A percentile compares a stretch with the other conserved stretches of the same genome.
These are phyloP conservation scores for Amazona vittata DNA, from an alignment of 2,113 vertebrate genomes.

Conservation along the genomic window DNA sequence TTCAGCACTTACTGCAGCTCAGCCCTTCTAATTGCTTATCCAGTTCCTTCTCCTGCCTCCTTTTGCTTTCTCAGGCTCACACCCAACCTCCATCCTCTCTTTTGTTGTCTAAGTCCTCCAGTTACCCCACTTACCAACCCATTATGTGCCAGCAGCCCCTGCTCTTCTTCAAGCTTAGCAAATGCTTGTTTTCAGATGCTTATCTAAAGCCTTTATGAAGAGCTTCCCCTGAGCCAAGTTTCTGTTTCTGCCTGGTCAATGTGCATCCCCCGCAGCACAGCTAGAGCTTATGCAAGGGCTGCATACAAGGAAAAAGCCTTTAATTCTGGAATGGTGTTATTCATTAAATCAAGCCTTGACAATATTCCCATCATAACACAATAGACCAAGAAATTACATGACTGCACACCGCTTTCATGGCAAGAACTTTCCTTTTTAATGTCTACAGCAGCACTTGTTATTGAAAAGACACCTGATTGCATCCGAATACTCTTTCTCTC, in stretches of 20 bases:
- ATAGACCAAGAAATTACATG: not conserved
- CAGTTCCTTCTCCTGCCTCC: not conserved
- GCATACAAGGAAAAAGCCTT: not conserved
- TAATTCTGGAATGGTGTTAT: not conserved
- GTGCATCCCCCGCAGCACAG: not conserved
- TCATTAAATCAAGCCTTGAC: not conserved
- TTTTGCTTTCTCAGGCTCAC: not conserved
- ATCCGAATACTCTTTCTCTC: not conserved
- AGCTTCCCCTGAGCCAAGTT: not conserved
- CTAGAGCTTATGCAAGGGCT: not conserved
- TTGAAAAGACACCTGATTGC: not conserved
- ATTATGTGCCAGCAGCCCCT: not conserved
- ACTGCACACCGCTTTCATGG: not conserved
- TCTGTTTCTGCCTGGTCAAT: not conserved
- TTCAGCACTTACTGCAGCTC: not conserved
- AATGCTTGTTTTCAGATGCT: not conserved
- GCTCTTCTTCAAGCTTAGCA: not conserved
- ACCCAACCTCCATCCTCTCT: not conserved
- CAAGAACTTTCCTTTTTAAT: not conserved
- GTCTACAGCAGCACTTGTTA: not conserved
- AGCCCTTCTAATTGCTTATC: not conserved
- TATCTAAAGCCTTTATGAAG: not conserved
- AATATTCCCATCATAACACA: not conserved
- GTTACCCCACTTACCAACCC: not conserved
- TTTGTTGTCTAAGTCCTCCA: not conserved